Evolutionary conservation across 2,888 invertebrate genomes (phyloP).

Genomic region (Cremastinae sp.): DNA sequence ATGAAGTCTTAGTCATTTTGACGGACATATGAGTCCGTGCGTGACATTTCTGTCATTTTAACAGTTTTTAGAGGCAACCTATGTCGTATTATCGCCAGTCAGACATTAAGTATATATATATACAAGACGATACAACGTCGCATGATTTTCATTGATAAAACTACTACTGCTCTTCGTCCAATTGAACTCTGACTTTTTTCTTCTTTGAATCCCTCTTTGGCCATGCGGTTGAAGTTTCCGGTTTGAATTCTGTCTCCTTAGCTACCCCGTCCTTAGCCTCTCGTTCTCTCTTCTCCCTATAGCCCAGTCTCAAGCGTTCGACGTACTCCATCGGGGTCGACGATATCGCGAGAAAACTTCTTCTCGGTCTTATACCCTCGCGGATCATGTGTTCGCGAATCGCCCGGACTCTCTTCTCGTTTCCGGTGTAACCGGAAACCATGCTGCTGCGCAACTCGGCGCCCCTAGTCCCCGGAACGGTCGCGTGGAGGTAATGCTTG

Average conservation of each 20-base stretch:
- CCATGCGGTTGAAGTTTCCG: background rate
- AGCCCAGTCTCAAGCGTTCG: slow-evolving; percentile 39
- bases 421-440: slow-evolving; percentile 79
- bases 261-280: slow-evolving; percentile 14
- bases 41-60: too few relatives aligned
- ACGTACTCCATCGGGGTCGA: slow-evolving; percentile 52
- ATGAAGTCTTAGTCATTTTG: too few relatives aligned
- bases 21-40: too few relatives aligned
- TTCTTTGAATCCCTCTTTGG: slow-evolving; percentile 17
- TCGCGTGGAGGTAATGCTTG: slow-evolving; percentile 76
- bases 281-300: slow-evolving; percentile 43
- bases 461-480: slow-evolving; percentile 83
- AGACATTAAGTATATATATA: too few relatives aligned
- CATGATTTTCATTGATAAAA: background rate
- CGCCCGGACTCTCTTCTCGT: slow-evolving; percentile 73
- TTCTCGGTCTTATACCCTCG: slow-evolving; percentile 50
- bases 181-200: slow-evolving; percentile 52
- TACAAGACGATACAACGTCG: too few relatives aligned
- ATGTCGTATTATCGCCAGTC: too few relatives aligned
- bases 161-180: slow-evolving; percentile 22
- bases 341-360: slow-evolving; percentile 45
- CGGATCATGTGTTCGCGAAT: slow-evolving; percentile 29
- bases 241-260: background rate
- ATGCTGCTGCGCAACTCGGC: slow-evolving; percentile 82
- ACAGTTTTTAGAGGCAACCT: too few relatives aligned